These are phyloP conservation scores for Brachyrhaphis roseni DNA, from an alignment of 2,797 vertebrate genomes.

Conservation along the genomic window DNA sequence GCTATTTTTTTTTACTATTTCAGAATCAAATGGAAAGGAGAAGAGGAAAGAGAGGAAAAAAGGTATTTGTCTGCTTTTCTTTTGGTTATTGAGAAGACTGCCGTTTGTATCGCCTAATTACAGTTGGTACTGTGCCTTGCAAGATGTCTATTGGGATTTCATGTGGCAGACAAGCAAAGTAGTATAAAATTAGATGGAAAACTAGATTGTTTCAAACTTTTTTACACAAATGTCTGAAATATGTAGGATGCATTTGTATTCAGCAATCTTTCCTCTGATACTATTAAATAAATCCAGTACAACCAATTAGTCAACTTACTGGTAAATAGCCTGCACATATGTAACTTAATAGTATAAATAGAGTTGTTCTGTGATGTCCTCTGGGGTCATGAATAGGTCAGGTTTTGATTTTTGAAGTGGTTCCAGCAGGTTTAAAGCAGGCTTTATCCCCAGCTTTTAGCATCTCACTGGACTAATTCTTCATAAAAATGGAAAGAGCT, in stretches of 20 bases:
- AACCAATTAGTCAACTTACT: neutral
- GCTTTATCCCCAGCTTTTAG: neutral
- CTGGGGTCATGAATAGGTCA: neutral
- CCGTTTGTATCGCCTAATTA: slow-evolving; percentile 21
- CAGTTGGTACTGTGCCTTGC: neutral
- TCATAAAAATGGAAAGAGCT: neutral
- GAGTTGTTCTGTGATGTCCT: neutral
- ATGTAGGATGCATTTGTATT: neutral
- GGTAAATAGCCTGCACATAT: neutral
- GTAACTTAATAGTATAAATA: neutral
- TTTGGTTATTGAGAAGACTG: slow-evolving; percentile 14
- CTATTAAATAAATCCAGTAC: neutral
- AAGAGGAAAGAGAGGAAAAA: slow-evolving; percentile 78
- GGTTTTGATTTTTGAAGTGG: neutral
- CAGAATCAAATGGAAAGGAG: slow-evolving; percentile 77
- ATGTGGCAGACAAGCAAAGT: neutral
- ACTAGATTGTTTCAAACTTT: neutral
- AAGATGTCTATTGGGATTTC: neutral
- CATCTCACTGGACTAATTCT: neutral
- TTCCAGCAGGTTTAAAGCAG: neutral
- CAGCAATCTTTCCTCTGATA: neutral
- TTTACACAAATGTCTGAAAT: neutral
- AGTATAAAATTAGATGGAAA: slow-evolving; percentile 3
- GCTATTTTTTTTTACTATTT: slow-evolving; percentile 35
- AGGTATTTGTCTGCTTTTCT: slow-evolving; percentile 67